Evolutionary conservation across 2,797 vertebrate genomes (phyloP).

Genomic region (Urophycis tenuis): DNA sequence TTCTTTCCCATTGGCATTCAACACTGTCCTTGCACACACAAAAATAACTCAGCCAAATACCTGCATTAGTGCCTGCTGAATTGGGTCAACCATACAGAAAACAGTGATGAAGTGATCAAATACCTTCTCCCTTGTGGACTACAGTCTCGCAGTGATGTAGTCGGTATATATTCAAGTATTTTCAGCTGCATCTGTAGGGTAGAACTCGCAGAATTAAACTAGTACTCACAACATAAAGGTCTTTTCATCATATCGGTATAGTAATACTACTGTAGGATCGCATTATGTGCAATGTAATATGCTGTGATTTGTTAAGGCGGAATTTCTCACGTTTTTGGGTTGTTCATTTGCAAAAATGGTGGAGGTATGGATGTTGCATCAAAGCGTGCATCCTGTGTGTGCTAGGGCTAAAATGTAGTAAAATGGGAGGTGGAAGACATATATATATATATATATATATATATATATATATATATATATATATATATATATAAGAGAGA

Average conservation of each 20-base stretch:
- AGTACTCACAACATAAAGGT: slow-evolving; percentile 44
- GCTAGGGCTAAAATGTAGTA: background rate
- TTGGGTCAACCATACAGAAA: slow-evolving; percentile 46
- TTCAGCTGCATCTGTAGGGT: slow-evolving; percentile 51
- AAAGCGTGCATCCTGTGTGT: background rate
- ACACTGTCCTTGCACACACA: slow-evolving; percentile 37
- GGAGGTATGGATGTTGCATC: slow-evolving; percentile 22
- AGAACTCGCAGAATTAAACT: slow-evolving; percentile 45
- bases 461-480: too few species aligned
- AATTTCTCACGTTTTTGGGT: slow-evolving; percentile 24
- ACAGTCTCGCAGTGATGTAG: slow-evolving; percentile 28
- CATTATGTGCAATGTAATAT: slow-evolving; percentile 38
- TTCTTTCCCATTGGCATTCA: slow-evolving; percentile 43
- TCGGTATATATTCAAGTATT: slow-evolving; percentile 43
- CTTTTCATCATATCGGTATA: slow-evolving; percentile 51
- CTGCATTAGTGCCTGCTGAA: slow-evolving; percentile 75
- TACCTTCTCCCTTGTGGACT: slow-evolving; percentile 48
- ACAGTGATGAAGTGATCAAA: slow-evolving; percentile 44
- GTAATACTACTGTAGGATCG: slow-evolving; percentile 37
- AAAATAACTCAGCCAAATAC: slow-evolving; percentile 70
- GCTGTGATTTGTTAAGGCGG: slow-evolving; percentile 17
- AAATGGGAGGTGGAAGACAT: background rate
- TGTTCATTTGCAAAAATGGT: slow-evolving; percentile 30
- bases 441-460: too few species aligned
- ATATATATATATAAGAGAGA: too few species aligned